Percentiles rank a stretch among this genome's conserved stretches.
Conservation (phyloP, 2,888 invertebrate species). For the Agonopterix subpropinquella region DNA sequence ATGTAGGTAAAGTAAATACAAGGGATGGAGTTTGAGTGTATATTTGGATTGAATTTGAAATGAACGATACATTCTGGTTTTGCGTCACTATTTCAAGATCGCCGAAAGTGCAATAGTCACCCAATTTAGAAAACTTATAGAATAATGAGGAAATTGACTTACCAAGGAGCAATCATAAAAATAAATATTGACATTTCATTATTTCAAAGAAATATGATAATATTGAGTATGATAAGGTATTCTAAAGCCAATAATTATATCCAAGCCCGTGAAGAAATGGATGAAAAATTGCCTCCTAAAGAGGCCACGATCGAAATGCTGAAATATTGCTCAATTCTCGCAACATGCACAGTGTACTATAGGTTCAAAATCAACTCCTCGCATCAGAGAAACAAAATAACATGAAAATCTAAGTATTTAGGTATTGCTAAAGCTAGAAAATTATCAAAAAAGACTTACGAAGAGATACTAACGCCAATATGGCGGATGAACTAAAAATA, state of each 20-base stretch:
- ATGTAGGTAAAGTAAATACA: too few species aligned
- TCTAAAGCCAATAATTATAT: not conserved
- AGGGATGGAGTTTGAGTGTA: too few species aligned
- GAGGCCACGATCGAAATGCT: constrained; percentile 61
- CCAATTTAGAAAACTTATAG: too few species aligned
- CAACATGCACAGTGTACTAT: constrained; percentile 50
- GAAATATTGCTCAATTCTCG: constrained; percentile 40
- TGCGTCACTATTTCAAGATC: too few species aligned
- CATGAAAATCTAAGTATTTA: constrained; percentile 53
- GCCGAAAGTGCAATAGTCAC: too few species aligned
- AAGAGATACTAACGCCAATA: constrained; percentile 79
- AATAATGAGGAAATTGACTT: too few species aligned
- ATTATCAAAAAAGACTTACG: constrained; percentile 73
- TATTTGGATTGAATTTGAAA: too few species aligned
- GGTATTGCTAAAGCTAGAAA: constrained; percentile 55
- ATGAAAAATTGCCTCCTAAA: constrained; percentile 49
- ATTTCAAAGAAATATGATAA: too few species aligned
- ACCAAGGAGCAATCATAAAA: too few species aligned
- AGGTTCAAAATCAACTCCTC: constrained; percentile 59
- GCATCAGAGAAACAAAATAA: constrained; percentile 61
- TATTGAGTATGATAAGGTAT: too few species aligned
- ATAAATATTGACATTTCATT: too few species aligned
- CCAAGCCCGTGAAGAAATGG: constrained; percentile 34
- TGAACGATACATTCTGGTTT: too few species aligned
- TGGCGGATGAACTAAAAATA: constrained; percentile 81